Conservation (phyloP, 2,888 invertebrate genomes). For the Zaprionus obscuricornis region DNA sequence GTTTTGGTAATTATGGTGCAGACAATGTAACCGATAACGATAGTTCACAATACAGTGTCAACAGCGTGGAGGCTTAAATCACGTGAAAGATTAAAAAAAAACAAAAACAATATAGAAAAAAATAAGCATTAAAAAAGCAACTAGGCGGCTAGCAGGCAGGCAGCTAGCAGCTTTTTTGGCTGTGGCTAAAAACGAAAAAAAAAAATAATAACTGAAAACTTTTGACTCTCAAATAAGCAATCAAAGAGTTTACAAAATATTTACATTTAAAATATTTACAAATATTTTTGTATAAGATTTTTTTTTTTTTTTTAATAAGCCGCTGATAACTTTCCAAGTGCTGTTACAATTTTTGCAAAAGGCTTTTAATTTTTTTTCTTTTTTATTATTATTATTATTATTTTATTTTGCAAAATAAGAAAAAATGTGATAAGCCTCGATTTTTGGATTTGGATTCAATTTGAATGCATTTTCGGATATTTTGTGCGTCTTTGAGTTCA, state of each 20-base stretch:
- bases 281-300: constrained; percentile 59
- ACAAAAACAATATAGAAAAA: no score
- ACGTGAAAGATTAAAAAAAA: no score
- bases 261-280: constrained; percentile 19
- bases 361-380: no score
- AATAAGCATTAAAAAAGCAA: no score
- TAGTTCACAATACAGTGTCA: constrained; percentile 82
- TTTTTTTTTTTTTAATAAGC: no score
- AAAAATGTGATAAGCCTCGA: constrained; percentile 65
- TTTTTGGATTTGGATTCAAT: constrained; percentile 39
- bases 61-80: constrained; percentile 78
- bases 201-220: no score
- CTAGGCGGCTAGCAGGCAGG: no score
- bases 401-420: constrained; percentile 9
- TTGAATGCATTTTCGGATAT: not conserved
- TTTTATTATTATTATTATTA: no score
- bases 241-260: constrained; percentile 19
- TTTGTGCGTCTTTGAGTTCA: not conserved
- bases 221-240: constrained; percentile 41
- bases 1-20: constrained; percentile 81
- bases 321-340: constrained; percentile 55
- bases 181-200: no score
- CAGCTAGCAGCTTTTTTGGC: constrained; percentile 18
- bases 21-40: constrained; percentile 82
- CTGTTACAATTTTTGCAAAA: constrained; percentile 28